Evolutionary conservation across 2,888 invertebrate species (phyloP), one percentile per base, ranked within the genome.

Genomic region (Pollenia griseotomentosa): DNA sequence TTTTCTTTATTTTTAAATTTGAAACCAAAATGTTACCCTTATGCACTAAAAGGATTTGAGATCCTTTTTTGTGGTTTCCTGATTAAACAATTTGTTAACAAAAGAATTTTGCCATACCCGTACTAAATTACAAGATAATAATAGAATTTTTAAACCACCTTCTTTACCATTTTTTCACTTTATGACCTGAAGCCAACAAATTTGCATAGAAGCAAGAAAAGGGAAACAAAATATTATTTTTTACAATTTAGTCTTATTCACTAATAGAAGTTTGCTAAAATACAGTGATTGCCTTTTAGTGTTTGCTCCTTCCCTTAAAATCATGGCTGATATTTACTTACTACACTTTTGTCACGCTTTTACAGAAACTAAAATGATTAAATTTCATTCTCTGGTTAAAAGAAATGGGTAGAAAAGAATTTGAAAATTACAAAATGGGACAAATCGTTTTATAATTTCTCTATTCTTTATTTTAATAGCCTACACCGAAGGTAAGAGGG

Each of bases 111-210:
- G 16, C 40, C 11, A 9, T 53, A n/a, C 1, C 14, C 3, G 40
- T 66, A 19, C 42, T 42, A 12, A 11, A 48, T 82, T 55, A 42
- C 23, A 57, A 33, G 46, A 57, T 57, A 53, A 48, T 46, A 19
- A 44, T 55, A 48, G 40, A 51, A 51, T 74, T 78, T 65, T 4
- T 19, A 66, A 70, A 51, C 11, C 42, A 65, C 3, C 73, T 73
- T 48, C 12, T 11, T 16, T 57, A 16, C 5, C 9, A 11, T 46
- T 57, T 42, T n/a, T 2, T 14, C 44, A 55, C 11, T 78, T 63
- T 82, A 19, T 68, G 73, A 55, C 73, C 53, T 63, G 85, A 86
- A 86, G 78, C 82, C 82, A 82, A 68, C 59, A 59, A 85, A 57
- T 63, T 61, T 77, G 57, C 71, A 61, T 23, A 4, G 2, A 70